A percentile compares a stretch with the other conserved stretches of the same genome.
These are phyloP conservation scores for Acanthurus leucopareius DNA, from an alignment of 2,797 vertebrate genomes.

Conservation along the genomic window DNA sequence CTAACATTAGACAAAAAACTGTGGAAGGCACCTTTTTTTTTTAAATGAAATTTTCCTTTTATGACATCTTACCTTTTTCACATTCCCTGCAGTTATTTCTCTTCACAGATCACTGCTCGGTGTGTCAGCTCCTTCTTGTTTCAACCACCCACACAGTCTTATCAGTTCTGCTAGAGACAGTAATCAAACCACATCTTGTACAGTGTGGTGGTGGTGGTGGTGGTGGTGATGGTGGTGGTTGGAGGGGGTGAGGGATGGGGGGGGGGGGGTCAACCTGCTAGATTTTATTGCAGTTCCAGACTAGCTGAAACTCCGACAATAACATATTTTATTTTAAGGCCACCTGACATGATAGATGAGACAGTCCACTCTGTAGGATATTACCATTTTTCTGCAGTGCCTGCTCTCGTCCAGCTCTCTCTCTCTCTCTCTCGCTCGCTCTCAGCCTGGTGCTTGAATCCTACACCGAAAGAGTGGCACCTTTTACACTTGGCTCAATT, in stretches of 20 bases:
- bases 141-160: slow-evolving; percentile 30
- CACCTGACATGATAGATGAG: slow-evolving; percentile 75
- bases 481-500: slow-evolving; percentile 74
- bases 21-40: not conserved
- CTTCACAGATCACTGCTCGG: slow-evolving; percentile 16
- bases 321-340: slow-evolving; percentile 69
- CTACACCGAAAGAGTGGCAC: slow-evolving; percentile 70
- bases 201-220: not conserved
- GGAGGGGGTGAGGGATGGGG: too few species aligned
- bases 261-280: not conserved
- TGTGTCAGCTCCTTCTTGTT: slow-evolving; percentile 31
- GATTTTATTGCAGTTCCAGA: slow-evolving; percentile 38
- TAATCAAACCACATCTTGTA: slow-evolving; percentile 42
- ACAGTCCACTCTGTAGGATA: slow-evolving; percentile 67
- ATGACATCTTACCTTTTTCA: slow-evolving; percentile 9
- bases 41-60: not conserved
- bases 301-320: slow-evolving; percentile 56
- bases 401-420: slow-evolving; percentile 41
- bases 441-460: slow-evolving; percentile 52
- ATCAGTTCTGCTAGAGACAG: slow-evolving; percentile 33
- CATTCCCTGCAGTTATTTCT: slow-evolving; percentile 16
- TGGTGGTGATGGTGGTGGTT: too few species aligned
- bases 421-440: slow-evolving; percentile 16
- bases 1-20: not conserved
- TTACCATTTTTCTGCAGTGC: slow-evolving; percentile 68